Conservation (phyloP, 2,888 invertebrate genomes). For the Drosophila falleni region DNA sequence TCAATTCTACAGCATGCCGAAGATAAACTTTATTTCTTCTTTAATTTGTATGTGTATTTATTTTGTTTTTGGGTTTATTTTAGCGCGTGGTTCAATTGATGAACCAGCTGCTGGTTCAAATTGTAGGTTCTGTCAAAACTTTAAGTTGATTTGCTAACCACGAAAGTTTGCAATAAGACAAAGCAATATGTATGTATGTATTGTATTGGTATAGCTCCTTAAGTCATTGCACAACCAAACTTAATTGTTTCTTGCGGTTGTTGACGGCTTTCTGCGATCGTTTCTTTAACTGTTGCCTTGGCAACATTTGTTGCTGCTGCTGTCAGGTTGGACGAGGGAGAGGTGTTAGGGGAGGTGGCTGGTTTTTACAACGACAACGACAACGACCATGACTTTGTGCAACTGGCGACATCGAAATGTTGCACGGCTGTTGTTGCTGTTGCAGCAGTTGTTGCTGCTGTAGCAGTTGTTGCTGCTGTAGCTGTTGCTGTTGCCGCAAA, state of each 20-base stretch:
- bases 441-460: constrained; percentile 25
- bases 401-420: constrained; percentile 56
- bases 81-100: constrained; percentile 39
- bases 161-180: constrained; percentile 16
- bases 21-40: background rate
- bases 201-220: constrained; percentile 29
- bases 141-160: constrained; percentile 12
- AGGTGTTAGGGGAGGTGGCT: background rate
- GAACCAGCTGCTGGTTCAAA: constrained; percentile 38
- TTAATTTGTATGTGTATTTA: background rate
- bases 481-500: constrained; percentile 14
- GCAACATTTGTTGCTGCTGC: constrained; percentile 32
- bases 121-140: background rate
- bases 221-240: constrained; percentile 38
- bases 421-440: constrained; percentile 23
- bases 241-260: constrained; percentile 73
- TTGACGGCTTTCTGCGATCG: constrained; percentile 27
- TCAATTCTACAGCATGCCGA: background rate
- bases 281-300: constrained; percentile 32
- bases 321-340: constrained; percentile 10
- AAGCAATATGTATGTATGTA: background rate
- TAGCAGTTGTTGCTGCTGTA: background rate
- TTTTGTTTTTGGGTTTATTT: background rate
- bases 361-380: constrained; percentile 23
- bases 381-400: constrained; percentile 72